Conservation (phyloP, 2,888 invertebrate genomes). For the Caenorhabditis zanzibari region DNA sequence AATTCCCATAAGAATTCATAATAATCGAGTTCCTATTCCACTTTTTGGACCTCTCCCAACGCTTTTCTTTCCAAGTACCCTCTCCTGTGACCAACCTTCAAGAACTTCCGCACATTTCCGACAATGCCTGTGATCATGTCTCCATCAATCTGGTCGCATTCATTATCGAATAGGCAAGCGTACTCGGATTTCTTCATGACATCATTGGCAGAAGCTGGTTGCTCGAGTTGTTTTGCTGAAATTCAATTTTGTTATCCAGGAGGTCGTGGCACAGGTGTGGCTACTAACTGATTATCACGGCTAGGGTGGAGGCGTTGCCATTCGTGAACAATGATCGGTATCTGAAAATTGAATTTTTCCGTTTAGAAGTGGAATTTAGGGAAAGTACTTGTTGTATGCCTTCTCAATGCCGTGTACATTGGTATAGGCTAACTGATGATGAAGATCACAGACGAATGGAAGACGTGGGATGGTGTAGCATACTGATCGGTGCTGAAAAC, state of each 20-base stretch:
- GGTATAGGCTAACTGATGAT: conserved; percentile 75
- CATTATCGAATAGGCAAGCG: conserved; percentile 74
- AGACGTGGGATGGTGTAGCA: conserved; percentile 66
- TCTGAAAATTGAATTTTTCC: conserved; percentile 37
- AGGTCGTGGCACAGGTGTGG: conserved; percentile 1
- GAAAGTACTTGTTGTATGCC: conserved; percentile 67
- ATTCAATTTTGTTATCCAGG: conserved; percentile 8
- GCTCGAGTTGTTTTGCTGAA: conserved; percentile 72
- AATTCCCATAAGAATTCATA: conserved; percentile 9
- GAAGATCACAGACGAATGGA: conserved; percentile 79
- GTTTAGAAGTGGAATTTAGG: background rate
- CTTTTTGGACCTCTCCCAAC: conserved; percentile 17
- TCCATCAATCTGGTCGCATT: conserved; percentile 74
- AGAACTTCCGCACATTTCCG: conserved; percentile 76
- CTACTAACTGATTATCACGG: conserved; percentile 69
- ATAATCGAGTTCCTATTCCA: conserved; percentile 56
- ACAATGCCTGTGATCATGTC: conserved; percentile 79
- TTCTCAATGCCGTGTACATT: conserved; percentile 70
- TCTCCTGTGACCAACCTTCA: conserved; percentile 72
- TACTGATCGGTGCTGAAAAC: conserved; percentile 59
- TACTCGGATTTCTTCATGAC: conserved; percentile 69
- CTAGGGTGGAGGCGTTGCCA: conserved; percentile 66
- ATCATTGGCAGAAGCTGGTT: conserved; percentile 62
- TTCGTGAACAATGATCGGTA: conserved; percentile 68
- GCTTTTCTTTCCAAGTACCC: background rate